Evolutionary conservation across 2,797 vertebrate species (phyloP).

Genomic region (Pseudomugil gertrudae): DNA sequence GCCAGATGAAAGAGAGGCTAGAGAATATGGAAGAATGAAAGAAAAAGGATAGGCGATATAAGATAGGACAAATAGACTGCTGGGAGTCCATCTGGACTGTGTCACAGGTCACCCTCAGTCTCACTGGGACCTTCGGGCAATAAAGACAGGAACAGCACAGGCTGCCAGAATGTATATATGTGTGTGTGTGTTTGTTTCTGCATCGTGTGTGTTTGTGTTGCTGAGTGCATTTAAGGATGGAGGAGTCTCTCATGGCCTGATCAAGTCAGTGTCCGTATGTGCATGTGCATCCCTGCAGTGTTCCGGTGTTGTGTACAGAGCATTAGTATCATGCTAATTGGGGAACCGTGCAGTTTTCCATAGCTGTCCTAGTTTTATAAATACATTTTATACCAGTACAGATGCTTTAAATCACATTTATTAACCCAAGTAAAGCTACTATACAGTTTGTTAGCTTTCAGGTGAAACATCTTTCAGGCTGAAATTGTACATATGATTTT

Average conservation of each 20-base stretch:
- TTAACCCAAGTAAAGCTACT: background rate
- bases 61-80: slow-evolving; percentile 53
- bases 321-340: slow-evolving; percentile 48
- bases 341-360: slow-evolving; percentile 37
- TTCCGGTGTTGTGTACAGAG: slow-evolving; percentile 16
- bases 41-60: slow-evolving; percentile 35
- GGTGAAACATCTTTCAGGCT: background rate
- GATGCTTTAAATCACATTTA: slow-evolving; percentile 11
- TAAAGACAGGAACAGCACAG: slow-evolving; percentile 46
- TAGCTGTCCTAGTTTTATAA: too few species aligned
- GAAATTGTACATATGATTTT: background rate
- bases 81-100: slow-evolving; percentile 73
- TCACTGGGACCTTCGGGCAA: slow-evolving; percentile 44
- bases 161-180: slow-evolving; percentile 31
- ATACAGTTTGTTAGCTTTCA: background rate
- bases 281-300: slow-evolving; percentile 19
- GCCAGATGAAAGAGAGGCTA: slow-evolving; percentile 46
- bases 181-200: background rate
- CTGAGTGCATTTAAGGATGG: slow-evolving; percentile 16
- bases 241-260: background rate
- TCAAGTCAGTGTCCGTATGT: slow-evolving; percentile 3
- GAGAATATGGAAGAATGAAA: slow-evolving; percentile 24
- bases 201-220: slow-evolving; percentile 1
- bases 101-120: slow-evolving; percentile 62
- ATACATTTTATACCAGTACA: slow-evolving; percentile 19